These are phyloP conservation scores for Coluber constrictor DNA, from an alignment of 2,797 vertebrate species.

Conservation along the genomic window DNA sequence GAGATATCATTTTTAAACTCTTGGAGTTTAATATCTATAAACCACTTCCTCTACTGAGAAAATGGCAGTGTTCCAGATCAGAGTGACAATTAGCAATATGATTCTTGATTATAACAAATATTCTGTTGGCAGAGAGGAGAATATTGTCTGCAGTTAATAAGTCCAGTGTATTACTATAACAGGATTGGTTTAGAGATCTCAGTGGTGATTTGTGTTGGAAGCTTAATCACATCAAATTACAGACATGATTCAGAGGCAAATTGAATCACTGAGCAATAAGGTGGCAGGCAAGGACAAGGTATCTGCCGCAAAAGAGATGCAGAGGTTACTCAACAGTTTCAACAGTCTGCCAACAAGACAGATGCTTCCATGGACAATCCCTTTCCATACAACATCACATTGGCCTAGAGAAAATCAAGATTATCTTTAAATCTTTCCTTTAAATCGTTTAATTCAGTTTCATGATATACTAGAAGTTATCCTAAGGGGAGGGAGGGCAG, in stretches of 20 bases:
- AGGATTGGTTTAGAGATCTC: slow-evolving; percentile 47
- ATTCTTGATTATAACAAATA: slow-evolving; percentile 47
- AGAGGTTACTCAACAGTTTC: slow-evolving; percentile 32
- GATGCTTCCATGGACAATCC: slow-evolving; percentile 39
- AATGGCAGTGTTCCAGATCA: slow-evolving; percentile 26
- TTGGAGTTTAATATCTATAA: not conserved
- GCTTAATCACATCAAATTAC: slow-evolving; percentile 55
- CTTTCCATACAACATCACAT: slow-evolving; percentile 3
- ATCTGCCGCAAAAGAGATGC: slow-evolving; percentile 32
- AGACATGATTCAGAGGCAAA: slow-evolving; percentile 59
- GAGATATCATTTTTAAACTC: slow-evolving; percentile 6
- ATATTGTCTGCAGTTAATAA: slow-evolving; percentile 48
- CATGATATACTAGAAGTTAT: not conserved
- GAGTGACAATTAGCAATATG: slow-evolving; percentile 27
- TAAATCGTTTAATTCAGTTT: not conserved
- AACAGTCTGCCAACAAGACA: slow-evolving; percentile 47
- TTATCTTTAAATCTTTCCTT: not conserved
- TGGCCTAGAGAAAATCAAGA: not conserved
- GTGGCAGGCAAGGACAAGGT: slow-evolving; percentile 37
- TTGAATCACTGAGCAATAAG: slow-evolving; percentile 49
- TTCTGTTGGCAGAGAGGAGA: slow-evolving; percentile 11
- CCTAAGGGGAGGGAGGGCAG: not conserved
- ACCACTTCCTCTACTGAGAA: not conserved
- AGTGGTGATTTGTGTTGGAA: slow-evolving; percentile 50
- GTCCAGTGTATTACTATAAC: slow-evolving; percentile 29